Conservation (phyloP, 35 echinoderm and acorn worm genomes). For the Anneissia japonica region DNA sequence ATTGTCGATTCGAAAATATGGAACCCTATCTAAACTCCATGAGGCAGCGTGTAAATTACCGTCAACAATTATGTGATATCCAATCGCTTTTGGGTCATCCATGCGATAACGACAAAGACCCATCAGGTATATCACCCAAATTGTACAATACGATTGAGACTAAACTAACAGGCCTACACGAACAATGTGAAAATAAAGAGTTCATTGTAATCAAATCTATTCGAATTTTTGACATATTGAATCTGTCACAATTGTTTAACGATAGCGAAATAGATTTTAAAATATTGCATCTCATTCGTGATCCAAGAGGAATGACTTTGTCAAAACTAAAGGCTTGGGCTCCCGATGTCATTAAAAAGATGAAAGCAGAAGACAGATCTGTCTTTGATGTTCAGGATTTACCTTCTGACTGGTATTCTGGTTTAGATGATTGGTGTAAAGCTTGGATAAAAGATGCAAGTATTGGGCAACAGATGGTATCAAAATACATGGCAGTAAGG, state of each 20-base stretch:
- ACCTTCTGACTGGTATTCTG: not conserved
- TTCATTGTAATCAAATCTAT: not conserved
- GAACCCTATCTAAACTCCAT: not conserved
- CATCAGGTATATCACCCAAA: no score
- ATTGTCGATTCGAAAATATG: not conserved
- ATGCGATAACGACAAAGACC: not conserved
- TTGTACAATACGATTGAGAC: not conserved
- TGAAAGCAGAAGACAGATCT: not conserved
- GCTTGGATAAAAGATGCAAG: not conserved
- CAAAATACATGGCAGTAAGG: not conserved
- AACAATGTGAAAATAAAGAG: not conserved
- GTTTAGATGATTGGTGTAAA: not conserved
- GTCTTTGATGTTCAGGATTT: not conserved
- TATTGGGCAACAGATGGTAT: not conserved
- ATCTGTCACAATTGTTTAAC: not conserved
- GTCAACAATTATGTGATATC: not conserved
- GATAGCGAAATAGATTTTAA: not conserved
- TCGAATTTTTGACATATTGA: not conserved
- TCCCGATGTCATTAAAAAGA: not conserved
- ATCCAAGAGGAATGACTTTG: not conserved
- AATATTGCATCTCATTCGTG: not conserved
- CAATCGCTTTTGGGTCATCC: not conserved
- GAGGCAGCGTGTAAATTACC: no score
- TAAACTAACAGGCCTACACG: not conserved
- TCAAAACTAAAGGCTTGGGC: not conserved